Evolutionary conservation across 2,797 vertebrate genomes (phyloP), one percentile per base, ranked within the genome.

Genomic region (Petrocephalus schoutedeni): DNA sequence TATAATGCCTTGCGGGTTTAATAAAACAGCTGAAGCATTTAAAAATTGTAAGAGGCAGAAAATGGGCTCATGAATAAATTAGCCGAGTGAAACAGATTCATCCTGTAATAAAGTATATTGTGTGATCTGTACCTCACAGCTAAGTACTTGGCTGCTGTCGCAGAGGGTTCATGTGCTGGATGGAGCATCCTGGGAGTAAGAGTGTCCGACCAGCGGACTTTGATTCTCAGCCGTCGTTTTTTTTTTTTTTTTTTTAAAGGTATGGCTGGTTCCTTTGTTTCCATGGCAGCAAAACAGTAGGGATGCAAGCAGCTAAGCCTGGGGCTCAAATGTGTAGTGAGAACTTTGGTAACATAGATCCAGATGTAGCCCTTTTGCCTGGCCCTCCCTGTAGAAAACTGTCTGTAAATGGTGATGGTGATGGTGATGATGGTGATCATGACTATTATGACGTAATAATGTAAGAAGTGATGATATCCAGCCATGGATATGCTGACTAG

Each of bases 271-370:
- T 23, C 86, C 14, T 85, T 7, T 74, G 88, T 89, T n/a, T 88
- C 89, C 89, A 90, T 89, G 82, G 89, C 71, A 91, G 88, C 90
- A 89, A 89, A 89, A 86, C 77, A 87, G 53, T 82, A 28, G 45
- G 67, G 57, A 88, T 57, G 77, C 0, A 8, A 32, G 84, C 53
- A 58, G 77, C 64, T 88, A 88, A 53, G 59, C 74, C 41, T 14
- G 28, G 49, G 54, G 85, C 36, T 88, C 36, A 85, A 82, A 87
- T 89, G 80, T 88, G 53, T 49, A 87, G 67, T 45, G 7, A 56
- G n/a, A 10, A 23, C 64, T 90, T 10, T 21, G 57, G 41, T 86
- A 61, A 41, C 32, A 61, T 86, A 45, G 61, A 61, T 59, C 85
- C 56, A 59, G 56, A 61, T 36, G 28, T 45, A 45, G 16, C 57